Evolutionary conservation across 2,113 vertebrate species (phyloP).

Genomic region (Amblyornis subalaris): DNA sequence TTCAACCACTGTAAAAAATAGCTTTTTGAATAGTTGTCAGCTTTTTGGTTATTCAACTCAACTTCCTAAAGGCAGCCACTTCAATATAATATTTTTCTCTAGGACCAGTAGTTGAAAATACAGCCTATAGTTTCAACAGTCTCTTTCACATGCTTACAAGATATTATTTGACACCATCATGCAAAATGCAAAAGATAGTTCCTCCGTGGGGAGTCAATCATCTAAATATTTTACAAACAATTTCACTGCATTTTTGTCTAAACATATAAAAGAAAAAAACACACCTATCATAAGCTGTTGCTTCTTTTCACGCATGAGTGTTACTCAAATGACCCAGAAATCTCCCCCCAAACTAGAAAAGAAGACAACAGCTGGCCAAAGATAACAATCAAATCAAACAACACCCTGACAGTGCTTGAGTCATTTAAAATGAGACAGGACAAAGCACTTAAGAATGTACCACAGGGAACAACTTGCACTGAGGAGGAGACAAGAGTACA

Average conservation of each 20-base stretch:
- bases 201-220: not conserved
- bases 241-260: not conserved
- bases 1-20: not conserved
- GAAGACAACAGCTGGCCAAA: constrained; percentile 39
- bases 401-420: constrained; percentile 60
- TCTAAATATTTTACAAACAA: not conserved
- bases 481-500: constrained; percentile 52
- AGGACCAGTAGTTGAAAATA: not conserved
- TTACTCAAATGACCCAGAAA: constrained; percentile 11
- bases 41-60: not conserved
- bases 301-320: not conserved
- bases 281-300: not conserved
- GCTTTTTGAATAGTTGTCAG: not conserved
- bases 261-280: not conserved
- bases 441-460: constrained; percentile 67
- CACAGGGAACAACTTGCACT: constrained; percentile 56
- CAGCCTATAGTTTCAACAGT: not conserved
- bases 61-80: not conserved
- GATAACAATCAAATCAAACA: constrained; percentile 68
- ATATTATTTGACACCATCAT: not conserved
- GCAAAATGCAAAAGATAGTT: not conserved
- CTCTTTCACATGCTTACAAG: not conserved
- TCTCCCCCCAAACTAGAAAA: constrained; percentile 3
- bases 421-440: constrained; percentile 65
- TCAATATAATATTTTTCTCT: not conserved